phyloP scores from a whole-genome alignment of 1,140 invertebrate genomes.

The Leptoteleia sp. region DNA sequence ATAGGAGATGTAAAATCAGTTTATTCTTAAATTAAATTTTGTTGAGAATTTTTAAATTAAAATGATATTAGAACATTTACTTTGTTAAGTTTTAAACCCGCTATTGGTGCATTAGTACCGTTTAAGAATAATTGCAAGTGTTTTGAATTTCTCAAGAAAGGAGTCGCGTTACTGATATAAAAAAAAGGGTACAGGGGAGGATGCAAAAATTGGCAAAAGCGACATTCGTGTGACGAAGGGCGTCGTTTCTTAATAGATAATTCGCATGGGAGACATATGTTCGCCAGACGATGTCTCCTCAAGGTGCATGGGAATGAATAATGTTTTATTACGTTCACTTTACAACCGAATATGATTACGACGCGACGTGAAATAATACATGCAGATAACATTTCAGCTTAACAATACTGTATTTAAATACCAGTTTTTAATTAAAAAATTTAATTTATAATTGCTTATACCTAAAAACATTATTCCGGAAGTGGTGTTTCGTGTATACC shows the following conservation, averaged over 20 bases:
- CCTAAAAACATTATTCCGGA: too few species aligned
- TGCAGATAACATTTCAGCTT: slow-evolving; percentile 9
- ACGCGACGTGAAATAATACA: slow-evolving; percentile 29
- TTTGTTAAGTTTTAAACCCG: too few species aligned
- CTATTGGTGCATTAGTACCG: not conserved
- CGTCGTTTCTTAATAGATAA: slow-evolving; percentile 71
- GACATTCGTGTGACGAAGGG: slow-evolving; percentile 66
- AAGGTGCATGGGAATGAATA: slow-evolving; percentile 76
- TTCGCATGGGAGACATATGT: slow-evolving; percentile 73
- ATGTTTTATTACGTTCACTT: slow-evolving; percentile 70
- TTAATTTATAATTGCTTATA: too few species aligned
- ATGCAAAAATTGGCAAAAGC: slow-evolving; percentile 66
- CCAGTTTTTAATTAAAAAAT: too few species aligned
- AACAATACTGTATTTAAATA: too few species aligned
- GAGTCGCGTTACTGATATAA: slow-evolving; percentile 45
- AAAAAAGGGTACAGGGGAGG: slow-evolving; percentile 45
- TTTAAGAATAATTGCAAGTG: slow-evolving; percentile 13
- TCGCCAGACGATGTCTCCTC: slow-evolving; percentile 73
- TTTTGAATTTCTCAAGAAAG: slow-evolving; percentile 39
- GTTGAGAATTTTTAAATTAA: too few species aligned
- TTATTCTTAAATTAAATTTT: too few species aligned
- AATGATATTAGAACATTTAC: too few species aligned
- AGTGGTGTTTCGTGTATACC: too few species aligned
- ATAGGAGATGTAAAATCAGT: too few species aligned
- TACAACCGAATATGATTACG: slow-evolving; percentile 58